Evolutionary conservation across 2,113 vertebrate genomes (phyloP), one percentile per base, ranked within the genome.

Genomic region (Sinocyclocheilus anophthalmus): DNA sequence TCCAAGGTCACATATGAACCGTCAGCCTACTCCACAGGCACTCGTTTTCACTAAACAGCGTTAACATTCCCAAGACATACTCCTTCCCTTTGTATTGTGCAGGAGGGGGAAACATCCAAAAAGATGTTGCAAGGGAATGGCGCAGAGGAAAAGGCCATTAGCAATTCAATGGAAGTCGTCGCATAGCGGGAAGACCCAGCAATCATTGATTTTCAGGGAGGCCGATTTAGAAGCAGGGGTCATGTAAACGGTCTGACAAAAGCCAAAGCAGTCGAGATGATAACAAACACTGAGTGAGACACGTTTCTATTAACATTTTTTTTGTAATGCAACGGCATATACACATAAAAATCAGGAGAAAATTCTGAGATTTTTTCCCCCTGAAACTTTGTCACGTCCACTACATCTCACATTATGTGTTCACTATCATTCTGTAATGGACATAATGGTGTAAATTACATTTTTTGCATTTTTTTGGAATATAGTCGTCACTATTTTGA

Each of bases 1-100:
- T 37, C 57, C 87, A 92, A 90, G 89, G 91, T 90, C 87, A 86
- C 81, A 73, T 18, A 70, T 53, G 70, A 85, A 82, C 76, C 84
- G 73, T 16, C 16, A 33, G 70, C 57, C 85, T 87, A 63, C 78
- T 42, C 11, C 76, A 81, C 85, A 65, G 26, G 55, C 69, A 85
- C 75, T 69, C 76, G 82, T 50, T 18, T 85, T 87, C 81, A 55
- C 81, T 50, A 88, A 89, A 70, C 83, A 79, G 65, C 59, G 72
- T 79, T 86, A 85, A 87, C 37, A 76, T 81, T 86, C 81, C 76
- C 37, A 48, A 84, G 65, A 87, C 76, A 79, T 50, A 26, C 73
- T 85, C 3, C 87, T 85, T 72, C 86, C 84, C 90, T 48, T 83
- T 89, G 88, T 86, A 80, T 84, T 65, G 78, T 18, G 59, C n/a